Base-by-base conservation (phyloP, 2,113 vertebrate genomes). In the Tricholaema leucomelas region DNA sequence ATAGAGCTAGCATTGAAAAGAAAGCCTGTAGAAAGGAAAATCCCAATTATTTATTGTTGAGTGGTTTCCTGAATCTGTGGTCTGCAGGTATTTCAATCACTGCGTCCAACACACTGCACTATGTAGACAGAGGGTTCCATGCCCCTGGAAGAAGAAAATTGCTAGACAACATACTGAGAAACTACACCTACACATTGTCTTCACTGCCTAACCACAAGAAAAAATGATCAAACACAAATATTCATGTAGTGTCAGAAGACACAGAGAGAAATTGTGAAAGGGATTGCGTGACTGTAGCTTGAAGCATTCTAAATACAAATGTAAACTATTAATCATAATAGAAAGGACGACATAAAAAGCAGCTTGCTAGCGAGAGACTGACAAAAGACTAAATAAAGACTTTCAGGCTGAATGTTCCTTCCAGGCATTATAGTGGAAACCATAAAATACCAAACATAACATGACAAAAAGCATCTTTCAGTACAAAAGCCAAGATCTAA, bases 261-360 rank as follows among this genome's bases (percentile, higher is more conserved):
- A 55, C 1, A 70, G 71, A 77, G 79, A 8, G 27, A 85, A 92
- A 87, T 92, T 85, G 14, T 91, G 74, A 90, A 91, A 79, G 64
- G 42, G 27, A 50, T 89, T 93, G 17, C 30, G 59, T 80, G 58
- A 67, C 12, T 93, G 42, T 67, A 88, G 85, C n/a, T 93, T 91
- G 55, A 89, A 85, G 54, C 31, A 69, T 76, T 73, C 42, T 30
- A 72, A 76, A 92, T 55, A 89, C 18, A 81, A 73, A 46, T 82
- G 36, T 73, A 91, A 95, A 92, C 77, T 92, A 65, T 93, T 97
- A 95, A 88, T 93, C 87, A 93, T 35, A 72, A 87, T 46, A 87
- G 69, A 90, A 95, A 81, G 48, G 33, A 88, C 92, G 52, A 78
- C 25, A 83, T 83, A 87, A 88, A 92, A 93, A 71, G 28, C 31